phyloP scores from a whole-genome alignment of 2,797 vertebrate species.

The Sebastes iracundus region DNA sequence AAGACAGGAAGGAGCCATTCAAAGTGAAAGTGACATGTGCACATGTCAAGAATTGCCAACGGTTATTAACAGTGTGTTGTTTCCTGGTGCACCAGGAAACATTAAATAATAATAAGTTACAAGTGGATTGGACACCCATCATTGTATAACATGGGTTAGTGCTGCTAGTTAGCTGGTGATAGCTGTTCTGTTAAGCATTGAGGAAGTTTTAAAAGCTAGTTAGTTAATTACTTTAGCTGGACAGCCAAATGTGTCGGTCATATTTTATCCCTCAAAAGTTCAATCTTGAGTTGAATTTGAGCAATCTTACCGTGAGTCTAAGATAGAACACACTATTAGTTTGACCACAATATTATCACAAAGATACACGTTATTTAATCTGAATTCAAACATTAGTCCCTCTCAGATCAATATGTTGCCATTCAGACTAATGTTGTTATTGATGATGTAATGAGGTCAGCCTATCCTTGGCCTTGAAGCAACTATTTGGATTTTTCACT shows the following conservation, averaged over 20 bases:
- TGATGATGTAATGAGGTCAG: not conserved
- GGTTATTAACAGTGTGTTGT: not conserved
- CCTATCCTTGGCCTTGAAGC: not conserved
- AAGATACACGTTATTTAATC: not conserved
- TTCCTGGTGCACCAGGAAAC: conserved; percentile 7
- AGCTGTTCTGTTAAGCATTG: not conserved
- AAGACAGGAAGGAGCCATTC: not conserved
- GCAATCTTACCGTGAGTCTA: not conserved
- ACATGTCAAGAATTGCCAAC: not conserved
- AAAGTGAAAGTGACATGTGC: conserved; percentile 37
- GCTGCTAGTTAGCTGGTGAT: conserved; percentile 13
- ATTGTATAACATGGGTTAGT: conserved; percentile 9
- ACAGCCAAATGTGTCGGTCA: no score
- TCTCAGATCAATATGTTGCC: not conserved
- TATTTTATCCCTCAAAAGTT: not conserved
- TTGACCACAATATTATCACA: not conserved
- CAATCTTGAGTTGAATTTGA: not conserved
- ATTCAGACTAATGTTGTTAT: not conserved
- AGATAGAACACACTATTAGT: not conserved
- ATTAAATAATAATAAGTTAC: not conserved
- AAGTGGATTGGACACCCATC: not conserved
- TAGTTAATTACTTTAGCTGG: no score
- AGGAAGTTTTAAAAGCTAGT: not conserved
- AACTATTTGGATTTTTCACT: not conserved
- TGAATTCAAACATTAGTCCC: not conserved